These are phyloP conservation scores for Mechanitis mazaeus DNA, from an alignment of 2,888 invertebrate species.

Conservation along the genomic window DNA sequence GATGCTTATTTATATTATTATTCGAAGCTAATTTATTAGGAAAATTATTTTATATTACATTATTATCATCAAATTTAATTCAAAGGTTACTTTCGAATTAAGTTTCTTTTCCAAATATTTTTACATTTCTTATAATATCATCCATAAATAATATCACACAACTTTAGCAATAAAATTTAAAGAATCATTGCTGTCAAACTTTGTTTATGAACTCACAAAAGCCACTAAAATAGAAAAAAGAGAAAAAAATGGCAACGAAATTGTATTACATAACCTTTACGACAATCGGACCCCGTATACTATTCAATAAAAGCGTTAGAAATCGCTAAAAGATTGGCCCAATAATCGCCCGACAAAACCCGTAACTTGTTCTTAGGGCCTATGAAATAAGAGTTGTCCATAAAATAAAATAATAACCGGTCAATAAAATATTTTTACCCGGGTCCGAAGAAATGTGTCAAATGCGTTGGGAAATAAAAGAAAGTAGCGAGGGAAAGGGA, in stretches of 20 bases:
- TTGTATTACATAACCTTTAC: constrained; percentile 49
- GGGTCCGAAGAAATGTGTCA: constrained; percentile 66
- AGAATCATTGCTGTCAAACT: not conserved
- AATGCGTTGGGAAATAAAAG: constrained; percentile 52
- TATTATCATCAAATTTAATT: too few species aligned
- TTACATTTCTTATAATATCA: too few species aligned
- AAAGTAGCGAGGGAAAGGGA: constrained; percentile 47
- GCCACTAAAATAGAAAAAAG: constrained; percentile 6
- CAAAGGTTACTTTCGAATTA: too few species aligned
- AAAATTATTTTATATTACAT: too few species aligned
- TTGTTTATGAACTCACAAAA: constrained; percentile 11
- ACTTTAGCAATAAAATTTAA: not conserved
- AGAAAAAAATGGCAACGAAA: constrained; percentile 36
- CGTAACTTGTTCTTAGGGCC: constrained; percentile 62
- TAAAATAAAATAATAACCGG: constrained; percentile 76
- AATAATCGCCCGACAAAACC: constrained; percentile 68
- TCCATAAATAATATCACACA: not conserved
- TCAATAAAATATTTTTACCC: constrained; percentile 66
- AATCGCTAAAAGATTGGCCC: constrained; percentile 59
- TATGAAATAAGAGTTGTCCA: constrained; percentile 73
- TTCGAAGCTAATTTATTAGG: too few species aligned
- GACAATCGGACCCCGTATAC: constrained; percentile 49
- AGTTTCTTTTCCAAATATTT: too few species aligned
- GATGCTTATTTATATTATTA: too few species aligned
- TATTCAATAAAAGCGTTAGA: constrained; percentile 63